phyloP scores from a whole-genome alignment of 2,888 invertebrate genomes.

The Andrena haemorrhoa region DNA sequence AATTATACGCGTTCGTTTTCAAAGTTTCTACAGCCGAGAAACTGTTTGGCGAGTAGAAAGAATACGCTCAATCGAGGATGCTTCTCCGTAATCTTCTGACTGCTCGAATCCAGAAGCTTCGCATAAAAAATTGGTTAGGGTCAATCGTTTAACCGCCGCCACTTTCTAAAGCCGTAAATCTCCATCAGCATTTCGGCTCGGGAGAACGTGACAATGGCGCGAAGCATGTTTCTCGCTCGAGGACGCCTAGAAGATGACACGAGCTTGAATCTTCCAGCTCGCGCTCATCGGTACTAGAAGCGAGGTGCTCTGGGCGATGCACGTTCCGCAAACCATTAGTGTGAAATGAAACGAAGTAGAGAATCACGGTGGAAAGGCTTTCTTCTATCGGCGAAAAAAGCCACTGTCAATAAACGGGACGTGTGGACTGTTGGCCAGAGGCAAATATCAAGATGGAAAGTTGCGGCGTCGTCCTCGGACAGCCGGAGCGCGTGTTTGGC shows the following conservation, averaged over 20 bases:
- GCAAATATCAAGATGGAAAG: conserved; percentile 64
- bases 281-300: not conserved
- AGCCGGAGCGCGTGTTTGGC: conserved; percentile 10
- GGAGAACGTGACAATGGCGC: not conserved
- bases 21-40: conserved; percentile 8
- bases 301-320: not conserved
- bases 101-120: not conserved
- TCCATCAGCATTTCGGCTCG: conserved; percentile 19
- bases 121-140: not conserved
- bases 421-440: conserved; percentile 19
- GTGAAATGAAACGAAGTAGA: not conserved
- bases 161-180: conserved; percentile 24
- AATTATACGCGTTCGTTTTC: conserved; percentile 71
- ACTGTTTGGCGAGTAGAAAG: conserved; percentile 25
- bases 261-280: not conserved
- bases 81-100: not conserved
- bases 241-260: not conserved
- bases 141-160: not conserved
- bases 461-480: not conserved
- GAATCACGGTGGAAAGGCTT: conserved; percentile 27
- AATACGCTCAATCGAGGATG: not conserved
- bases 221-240: too few relatives aligned
- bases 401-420: conserved; percentile 37
- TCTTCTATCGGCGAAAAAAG: conserved; percentile 43
- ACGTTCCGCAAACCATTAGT: not conserved